These are phyloP conservation scores for Odontothrips loti DNA, from an alignment of 2,888 invertebrate genomes.

Conservation along the genomic window DNA sequence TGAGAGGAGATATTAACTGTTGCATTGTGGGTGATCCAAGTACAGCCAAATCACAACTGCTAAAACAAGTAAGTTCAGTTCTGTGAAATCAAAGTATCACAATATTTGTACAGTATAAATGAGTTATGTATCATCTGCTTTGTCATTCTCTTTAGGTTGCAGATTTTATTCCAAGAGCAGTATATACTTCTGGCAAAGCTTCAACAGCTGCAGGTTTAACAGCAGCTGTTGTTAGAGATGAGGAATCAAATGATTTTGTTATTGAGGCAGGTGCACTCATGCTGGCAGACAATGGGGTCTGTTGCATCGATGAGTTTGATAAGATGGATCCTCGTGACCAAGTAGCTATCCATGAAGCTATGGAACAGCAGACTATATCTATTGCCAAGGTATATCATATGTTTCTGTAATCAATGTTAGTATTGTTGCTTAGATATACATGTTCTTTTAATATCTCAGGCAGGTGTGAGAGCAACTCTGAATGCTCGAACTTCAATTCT, in stretches of 20 bases:
- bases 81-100: not conserved
- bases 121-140: not conserved
- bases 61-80: constrained; percentile 70
- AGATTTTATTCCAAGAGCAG: constrained; percentile 91
- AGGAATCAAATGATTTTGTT: constrained; percentile 97
- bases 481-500: constrained; percentile 97
- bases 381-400: constrained; percentile 72
- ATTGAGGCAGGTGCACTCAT: constrained; percentile 99
- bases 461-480: constrained; percentile 93
- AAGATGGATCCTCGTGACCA: constrained; percentile 98
- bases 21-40: constrained; percentile 99
- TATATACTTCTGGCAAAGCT: constrained; percentile 98
- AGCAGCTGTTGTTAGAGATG: constrained; percentile 96
- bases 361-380: constrained; percentile 99
- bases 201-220: constrained; percentile 97
- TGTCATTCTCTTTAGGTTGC: constrained; percentile 52
- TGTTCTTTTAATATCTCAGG: constrained; percentile 51
- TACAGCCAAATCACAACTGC: constrained; percentile 95
- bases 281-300: constrained; percentile 98
- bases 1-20: constrained; percentile 95
- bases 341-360: constrained; percentile 99
- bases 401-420: not conserved
- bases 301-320: constrained; percentile 99
- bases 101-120: constrained; percentile 11
- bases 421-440: not conserved